Evolutionary conservation across 2,797 vertebrate species (phyloP), one percentile per base, ranked within the genome.

Genomic region (Diceros bicornis): DNA sequence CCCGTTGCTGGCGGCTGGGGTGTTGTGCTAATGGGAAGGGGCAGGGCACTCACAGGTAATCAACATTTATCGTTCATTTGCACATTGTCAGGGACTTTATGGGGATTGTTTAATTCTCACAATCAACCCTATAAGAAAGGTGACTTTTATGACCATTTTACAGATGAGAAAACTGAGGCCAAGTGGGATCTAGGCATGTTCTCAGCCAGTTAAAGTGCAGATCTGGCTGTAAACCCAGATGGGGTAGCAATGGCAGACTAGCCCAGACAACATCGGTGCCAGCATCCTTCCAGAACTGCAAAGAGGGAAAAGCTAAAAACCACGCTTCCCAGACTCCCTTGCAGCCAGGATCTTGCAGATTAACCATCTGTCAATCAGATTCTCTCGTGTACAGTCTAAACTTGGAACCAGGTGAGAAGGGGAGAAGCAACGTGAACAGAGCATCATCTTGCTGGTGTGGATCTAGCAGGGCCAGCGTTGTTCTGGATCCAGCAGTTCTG

Each of bases 391-490:
- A 32, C 32, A 50, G 6, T 29, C 32, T 4, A 71, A 61, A 14
- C 16, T n/a, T 11, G 32, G 32, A 62, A 7, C 17, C 17, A 10
- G 25, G 62, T 52, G 11, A 17, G 32, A 34, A 34, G 55, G 10
- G 47, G 55, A 37, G 6, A 25, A 29, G 55, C 78, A 41, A 5
- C 1, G 9, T 14, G 12, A 41, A 1, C 0, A 2, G 37, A 16
- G 25, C 68, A 52, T 23, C 52, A 6, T 29, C 47, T 71, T 8
- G 29, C 77, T 71, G n/a, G 44, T 17, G 44, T 13, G 68, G 25
- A 12, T 7, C 29, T 34, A 29, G 12, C n/a, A n/a, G n/a, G 55
- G 5, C 61, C 34, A 27, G 3, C 4, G 0, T 4, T 8, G 25
- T 41, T 47, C 4, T 20, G 62, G 41, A 14, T 7, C 44, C 57